Evolutionary conservation across 1,140 invertebrate genomes (phyloP).

Genomic region (Scaptodrosophila lebanonensis): DNA sequence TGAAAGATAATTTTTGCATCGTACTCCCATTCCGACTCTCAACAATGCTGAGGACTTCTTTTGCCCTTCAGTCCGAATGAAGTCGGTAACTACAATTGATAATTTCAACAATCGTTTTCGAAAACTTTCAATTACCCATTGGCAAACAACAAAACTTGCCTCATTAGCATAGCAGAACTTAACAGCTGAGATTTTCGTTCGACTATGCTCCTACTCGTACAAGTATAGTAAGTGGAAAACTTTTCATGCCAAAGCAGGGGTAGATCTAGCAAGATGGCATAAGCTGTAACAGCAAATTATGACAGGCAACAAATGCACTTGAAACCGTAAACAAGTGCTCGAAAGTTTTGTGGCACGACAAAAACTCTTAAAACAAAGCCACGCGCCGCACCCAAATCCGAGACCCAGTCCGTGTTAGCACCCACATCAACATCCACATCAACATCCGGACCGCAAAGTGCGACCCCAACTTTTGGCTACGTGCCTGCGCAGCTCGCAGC

Average conservation of each 20-base stretch:
- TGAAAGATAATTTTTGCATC: no score
- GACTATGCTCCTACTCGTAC: no score
- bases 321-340: constrained; percentile 70
- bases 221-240: constrained; percentile 52
- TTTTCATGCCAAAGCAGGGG: constrained; percentile 23
- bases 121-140: constrained; percentile 53
- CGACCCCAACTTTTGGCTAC: background rate
- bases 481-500: background rate
- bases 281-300: constrained; percentile 46
- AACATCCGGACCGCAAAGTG: background rate
- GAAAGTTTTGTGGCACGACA: constrained; percentile 47
- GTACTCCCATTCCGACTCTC: no score
- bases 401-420: no score
- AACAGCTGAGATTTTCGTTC: constrained; percentile 61
- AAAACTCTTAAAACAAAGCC: constrained; percentile 53
- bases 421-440: no score
- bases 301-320: constrained; percentile 57
- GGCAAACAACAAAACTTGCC: constrained; percentile 43
- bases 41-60: no score
- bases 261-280: constrained; percentile 44
- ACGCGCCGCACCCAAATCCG: background rate
- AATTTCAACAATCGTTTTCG: constrained; percentile 20
- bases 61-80: no score
- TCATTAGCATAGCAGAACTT: constrained; percentile 64
- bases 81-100: constrained; percentile 13